Percentiles rank a stretch among this genome's conserved stretches.
Evolutionary conservation across 2,797 vertebrate genomes (phyloP).

Genomic region (Aulostomus chinensis): DNA sequence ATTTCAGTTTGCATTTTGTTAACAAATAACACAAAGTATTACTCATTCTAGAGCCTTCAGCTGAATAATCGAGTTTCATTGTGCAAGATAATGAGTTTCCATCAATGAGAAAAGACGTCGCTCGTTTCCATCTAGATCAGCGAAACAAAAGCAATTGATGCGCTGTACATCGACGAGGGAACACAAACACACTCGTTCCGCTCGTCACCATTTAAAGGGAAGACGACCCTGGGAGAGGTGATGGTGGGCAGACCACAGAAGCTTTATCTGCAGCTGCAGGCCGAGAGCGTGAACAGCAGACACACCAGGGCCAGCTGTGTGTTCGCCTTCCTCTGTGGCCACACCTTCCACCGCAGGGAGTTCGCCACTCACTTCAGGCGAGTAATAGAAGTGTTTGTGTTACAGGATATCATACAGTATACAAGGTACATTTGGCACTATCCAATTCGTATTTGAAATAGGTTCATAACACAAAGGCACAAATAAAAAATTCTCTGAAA

Average conservation of each 20-base stretch:
- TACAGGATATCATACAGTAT: too few relatives aligned
- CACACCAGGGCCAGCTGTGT: conserved; percentile 89
- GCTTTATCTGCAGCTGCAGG: conserved; percentile 86
- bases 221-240: conserved; percentile 82
- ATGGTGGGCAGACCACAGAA: conserved; percentile 61
- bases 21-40: too few relatives aligned
- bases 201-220: conserved; percentile 82
- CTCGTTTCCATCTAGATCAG: too few relatives aligned
- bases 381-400: neutral
- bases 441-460: too few relatives aligned
- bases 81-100: too few relatives aligned
- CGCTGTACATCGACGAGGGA: conserved; percentile 83
- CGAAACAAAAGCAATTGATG: conserved; percentile 80
- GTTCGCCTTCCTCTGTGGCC: conserved; percentile 90
- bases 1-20: too few relatives aligned
- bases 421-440: too few relatives aligned
- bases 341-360: conserved; percentile 90
- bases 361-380: conserved; percentile 87
- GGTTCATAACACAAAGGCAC: neutral
- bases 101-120: too few relatives aligned
- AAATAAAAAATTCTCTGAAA: neutral
- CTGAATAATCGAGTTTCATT: too few relatives aligned
- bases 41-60: too few relatives aligned
- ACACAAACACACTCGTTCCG: conserved; percentile 92
- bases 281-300: conserved; percentile 86